Evolutionary conservation across 2,797 vertebrate species (phyloP).

Genomic region (Eremophila alpestris): DNA sequence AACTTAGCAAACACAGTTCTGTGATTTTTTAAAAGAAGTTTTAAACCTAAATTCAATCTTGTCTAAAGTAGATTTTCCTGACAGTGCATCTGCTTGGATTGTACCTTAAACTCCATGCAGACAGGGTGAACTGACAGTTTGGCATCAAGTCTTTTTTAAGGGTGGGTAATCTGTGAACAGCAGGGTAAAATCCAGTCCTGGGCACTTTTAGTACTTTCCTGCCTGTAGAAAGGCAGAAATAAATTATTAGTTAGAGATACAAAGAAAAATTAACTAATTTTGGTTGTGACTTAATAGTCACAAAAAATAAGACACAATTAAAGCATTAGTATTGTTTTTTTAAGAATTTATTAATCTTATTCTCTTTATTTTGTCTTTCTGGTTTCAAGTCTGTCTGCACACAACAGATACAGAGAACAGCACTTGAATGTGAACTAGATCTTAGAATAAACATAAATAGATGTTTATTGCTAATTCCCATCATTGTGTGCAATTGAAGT

Average conservation of each 20-base stretch:
- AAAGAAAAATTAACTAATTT: background rate
- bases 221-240: background rate
- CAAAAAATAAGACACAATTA: background rate
- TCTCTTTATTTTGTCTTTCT: background rate
- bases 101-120: background rate
- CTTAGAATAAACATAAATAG: background rate
- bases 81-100: background rate
- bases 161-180: background rate
- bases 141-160: background rate
- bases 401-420: background rate
- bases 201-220: background rate
- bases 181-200: background rate
- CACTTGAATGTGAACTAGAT: background rate
- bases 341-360: background rate
- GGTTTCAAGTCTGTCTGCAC: background rate
- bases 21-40: too few species aligned
- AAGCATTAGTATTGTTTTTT: background rate
- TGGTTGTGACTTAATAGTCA: background rate
- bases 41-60: background rate
- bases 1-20: too few species aligned
- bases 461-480: background rate
- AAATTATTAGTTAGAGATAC: background rate
- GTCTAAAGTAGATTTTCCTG: background rate
- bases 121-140: background rate
- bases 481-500: background rate